phyloP scores from a whole-genome alignment of 2,888 invertebrate species.

The Brenthis ino region DNA sequence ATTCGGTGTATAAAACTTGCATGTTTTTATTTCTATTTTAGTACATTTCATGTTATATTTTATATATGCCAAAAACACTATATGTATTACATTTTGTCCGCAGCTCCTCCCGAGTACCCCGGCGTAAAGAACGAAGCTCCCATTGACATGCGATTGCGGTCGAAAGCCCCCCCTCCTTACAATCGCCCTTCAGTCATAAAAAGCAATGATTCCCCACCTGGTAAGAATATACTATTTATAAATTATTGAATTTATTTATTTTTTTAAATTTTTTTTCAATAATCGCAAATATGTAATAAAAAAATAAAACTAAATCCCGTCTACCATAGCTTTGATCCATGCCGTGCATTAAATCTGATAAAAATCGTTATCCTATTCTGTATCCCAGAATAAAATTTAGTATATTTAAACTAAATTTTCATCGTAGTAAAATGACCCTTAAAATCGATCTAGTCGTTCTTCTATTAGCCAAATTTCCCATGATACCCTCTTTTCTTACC shows the following conservation, averaged over 20 bases:
- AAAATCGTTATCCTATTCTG: too few species aligned
- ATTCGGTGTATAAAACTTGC: not conserved
- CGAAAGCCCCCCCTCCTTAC: constrained; percentile 84
- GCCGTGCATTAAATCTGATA: too few species aligned
- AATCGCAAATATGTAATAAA: not conserved
- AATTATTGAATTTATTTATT: not conserved
- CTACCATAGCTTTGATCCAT: too few species aligned
- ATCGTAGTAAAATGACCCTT: too few species aligned
- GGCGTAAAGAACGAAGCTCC: constrained; percentile 77
- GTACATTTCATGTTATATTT: not conserved
- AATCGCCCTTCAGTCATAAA: constrained; percentile 85
- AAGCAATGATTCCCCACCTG: constrained; percentile 70
- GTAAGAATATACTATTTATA: constrained; percentile 47
- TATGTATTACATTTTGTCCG: constrained; percentile 38
- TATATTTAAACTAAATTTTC: too few species aligned
- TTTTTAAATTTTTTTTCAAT: not conserved
- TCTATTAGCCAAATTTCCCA: too few species aligned
- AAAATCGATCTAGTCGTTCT: too few species aligned
- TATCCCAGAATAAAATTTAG: too few species aligned
- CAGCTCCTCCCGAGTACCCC: constrained; percentile 70
- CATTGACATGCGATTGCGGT: constrained; percentile 84
- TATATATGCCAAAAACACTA: not conserved
- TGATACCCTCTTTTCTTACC: too few species aligned
- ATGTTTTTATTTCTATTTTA: not conserved
- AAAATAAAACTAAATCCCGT: too few species aligned